Conservation (phyloP, 1,140 invertebrate genomes). For the Platorchestia sp. region DNA sequence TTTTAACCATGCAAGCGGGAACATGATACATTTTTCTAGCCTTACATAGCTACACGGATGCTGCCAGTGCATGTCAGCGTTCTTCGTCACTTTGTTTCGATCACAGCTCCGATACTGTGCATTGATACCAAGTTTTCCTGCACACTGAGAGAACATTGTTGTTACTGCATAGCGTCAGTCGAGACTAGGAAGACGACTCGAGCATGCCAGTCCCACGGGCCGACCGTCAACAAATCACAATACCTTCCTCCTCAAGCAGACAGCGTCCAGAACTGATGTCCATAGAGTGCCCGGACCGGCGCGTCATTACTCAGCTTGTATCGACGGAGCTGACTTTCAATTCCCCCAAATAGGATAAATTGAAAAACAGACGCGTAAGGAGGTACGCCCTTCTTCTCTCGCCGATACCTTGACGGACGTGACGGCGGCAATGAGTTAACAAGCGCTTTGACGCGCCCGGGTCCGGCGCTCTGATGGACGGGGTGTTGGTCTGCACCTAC, state of each 20-base stretch:
- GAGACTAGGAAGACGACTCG: neutral
- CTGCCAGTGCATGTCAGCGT: neutral
- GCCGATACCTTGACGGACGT: conserved; percentile 47
- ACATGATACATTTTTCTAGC: neutral
- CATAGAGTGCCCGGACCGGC: neutral
- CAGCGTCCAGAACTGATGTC: neutral
- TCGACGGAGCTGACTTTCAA: conserved; percentile 11
- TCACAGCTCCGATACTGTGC: neutral
- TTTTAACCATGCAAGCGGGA: too few species aligned
- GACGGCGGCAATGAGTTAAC: conserved; percentile 47
- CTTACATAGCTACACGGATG: neutral
- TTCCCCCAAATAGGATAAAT: conserved; percentile 49
- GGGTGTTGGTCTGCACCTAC: neutral
- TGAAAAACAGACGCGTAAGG: conserved; percentile 43
- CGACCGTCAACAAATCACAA: neutral
- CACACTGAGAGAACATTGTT: neutral
- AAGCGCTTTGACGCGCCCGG: conserved; percentile 26
- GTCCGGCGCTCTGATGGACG: neutral
- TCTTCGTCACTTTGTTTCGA: neutral
- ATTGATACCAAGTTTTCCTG: neutral
- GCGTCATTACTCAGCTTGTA: conserved; percentile 1
- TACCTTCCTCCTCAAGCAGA: neutral
- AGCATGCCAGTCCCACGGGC: neutral
- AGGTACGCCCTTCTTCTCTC: conserved; percentile 43
- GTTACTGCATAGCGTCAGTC: neutral